These are phyloP conservation scores for Lithosia quadra DNA, from an alignment of 2,888 invertebrate genomes.

Conservation along the genomic window DNA sequence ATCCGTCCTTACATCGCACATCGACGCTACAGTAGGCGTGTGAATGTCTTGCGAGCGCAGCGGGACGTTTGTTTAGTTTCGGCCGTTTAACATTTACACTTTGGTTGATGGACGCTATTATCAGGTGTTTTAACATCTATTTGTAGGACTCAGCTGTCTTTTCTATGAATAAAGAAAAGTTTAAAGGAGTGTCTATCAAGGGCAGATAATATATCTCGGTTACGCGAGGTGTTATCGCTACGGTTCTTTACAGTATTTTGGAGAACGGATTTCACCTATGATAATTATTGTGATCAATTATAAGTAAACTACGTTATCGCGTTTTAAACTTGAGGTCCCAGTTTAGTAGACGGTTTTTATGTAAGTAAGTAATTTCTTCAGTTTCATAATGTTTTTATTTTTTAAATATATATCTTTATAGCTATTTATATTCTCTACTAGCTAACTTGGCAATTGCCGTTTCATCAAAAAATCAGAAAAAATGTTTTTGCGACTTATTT, in stretches of 20 bases:
- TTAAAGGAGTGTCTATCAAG: background rate
- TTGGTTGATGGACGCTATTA: conserved; percentile 10
- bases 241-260: background rate
- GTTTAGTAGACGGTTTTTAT: background rate
- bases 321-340: background rate
- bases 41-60: conserved; percentile 41
- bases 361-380: too few relatives aligned
- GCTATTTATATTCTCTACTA: too few relatives aligned
- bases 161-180: background rate
- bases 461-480: too few relatives aligned
- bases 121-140: background rate
- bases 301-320: too few relatives aligned
- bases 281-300: background rate
- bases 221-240: background rate
- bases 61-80: conserved; percentile 27
- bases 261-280: background rate
- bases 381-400: too few relatives aligned
- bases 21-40: conserved; percentile 47
- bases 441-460: too few relatives aligned
- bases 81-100: conserved; percentile 6
- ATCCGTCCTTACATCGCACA: conserved; percentile 22
- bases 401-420: too few relatives aligned
- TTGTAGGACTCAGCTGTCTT: background rate
- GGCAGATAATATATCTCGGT: background rate
- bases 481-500: too few relatives aligned